Evolutionary conservation across 2,113 vertebrate genomes (phyloP).

Genomic region (Hipposideros armiger): DNA sequence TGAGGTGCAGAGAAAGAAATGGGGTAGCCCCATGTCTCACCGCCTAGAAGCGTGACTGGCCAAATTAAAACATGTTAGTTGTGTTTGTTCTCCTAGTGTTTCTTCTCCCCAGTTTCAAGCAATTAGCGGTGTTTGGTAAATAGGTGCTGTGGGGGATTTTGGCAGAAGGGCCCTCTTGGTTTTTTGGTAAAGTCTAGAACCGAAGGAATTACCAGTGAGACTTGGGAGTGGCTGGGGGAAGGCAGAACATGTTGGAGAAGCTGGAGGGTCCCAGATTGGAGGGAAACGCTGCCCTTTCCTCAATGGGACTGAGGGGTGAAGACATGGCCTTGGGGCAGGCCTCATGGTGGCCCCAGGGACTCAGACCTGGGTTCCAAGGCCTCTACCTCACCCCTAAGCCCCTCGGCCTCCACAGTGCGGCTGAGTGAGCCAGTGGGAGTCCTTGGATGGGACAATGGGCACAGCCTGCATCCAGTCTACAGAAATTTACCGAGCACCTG

Average conservation of each 20-base stretch:
- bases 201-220: not conserved
- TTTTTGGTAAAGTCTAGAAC: not conserved
- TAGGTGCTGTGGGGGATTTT: not conserved
- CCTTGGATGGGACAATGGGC: fast-evolving
- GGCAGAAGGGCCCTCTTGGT: not conserved
- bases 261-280: not conserved
- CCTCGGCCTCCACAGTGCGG: not conserved
- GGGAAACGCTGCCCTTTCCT: not conserved
- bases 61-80: no score
- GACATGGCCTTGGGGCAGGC: not conserved
- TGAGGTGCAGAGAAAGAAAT: not conserved
- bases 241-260: no score
- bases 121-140: not conserved
- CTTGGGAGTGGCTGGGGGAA: not conserved
- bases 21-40: not conserved
- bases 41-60: fast-evolving
- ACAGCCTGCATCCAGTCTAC: not conserved
- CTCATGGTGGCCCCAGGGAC: not conserved
- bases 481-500: not conserved
- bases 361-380: not conserved
- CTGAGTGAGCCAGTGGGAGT: not conserved
- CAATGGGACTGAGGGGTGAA: not conserved
- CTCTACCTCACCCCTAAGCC: not conserved
- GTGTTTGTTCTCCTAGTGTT: not conserved
- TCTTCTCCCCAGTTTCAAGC: not conserved